Base-by-base conservation (phyloP, 2,797 vertebrate genomes). In the Meriones psammophilus region DNA sequence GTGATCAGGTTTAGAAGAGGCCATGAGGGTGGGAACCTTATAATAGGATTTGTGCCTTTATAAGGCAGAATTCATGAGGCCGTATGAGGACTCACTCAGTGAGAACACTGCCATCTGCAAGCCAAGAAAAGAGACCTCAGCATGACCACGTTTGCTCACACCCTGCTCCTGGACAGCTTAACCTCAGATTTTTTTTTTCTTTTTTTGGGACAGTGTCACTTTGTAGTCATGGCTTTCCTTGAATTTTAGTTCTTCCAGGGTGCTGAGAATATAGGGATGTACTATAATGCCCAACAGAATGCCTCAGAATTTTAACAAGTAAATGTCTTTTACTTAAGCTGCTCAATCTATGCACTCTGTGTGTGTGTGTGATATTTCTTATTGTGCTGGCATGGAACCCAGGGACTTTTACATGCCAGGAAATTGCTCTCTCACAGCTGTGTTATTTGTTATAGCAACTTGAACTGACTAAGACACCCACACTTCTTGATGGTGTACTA, bases 1-100 rank as follows among this genome's bases (percentile, higher is more conserved):
- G 12, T 89, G 33, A 94, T 77, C 74, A 92, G 73, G 68, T 78
- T 94, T 86, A 95, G 42, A 74, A 69, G 77, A 93, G 28, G 26
- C 95, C 85, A 88, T 68, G 79, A 92, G 85, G 56, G 33, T 74
- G 80, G 64, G 39, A 50, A 20, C 10, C 62, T 86, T 46, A 60
- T 39, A 28, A 69, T 91, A 64, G 69, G 74, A 92, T 89, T 81
- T 33, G 28, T 66, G 39, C 28, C 85, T 64, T 81, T 83, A 33
- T 2, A 2, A 94, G 58, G 76, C 36, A 24, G 60, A n/a, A 30
- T 77, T 77, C 77, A 88, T 74, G 81, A 77, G 78, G 66, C 28
- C 69, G 90, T n/a, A 13, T 92, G 86, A 95, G 15, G 39, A 92
- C 88, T 92, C 10, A 92, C 88, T 92, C 10, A 62, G 10, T 26